Evolutionary conservation across 1,140 invertebrate genomes (phyloP).

Genomic region (Papilio xuthus): DNA sequence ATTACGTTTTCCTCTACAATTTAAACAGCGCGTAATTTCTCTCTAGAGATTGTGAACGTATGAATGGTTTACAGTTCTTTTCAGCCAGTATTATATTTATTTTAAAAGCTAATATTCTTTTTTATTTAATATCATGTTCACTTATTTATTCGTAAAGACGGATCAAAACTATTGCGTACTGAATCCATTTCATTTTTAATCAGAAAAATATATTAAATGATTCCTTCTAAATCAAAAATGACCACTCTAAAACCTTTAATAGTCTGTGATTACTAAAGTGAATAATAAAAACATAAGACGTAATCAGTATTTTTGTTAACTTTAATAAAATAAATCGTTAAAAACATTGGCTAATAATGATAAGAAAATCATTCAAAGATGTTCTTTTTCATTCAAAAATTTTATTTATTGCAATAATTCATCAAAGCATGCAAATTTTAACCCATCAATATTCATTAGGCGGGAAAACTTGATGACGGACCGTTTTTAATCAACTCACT

Average conservation of each 20-base stretch:
- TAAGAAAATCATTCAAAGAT: not conserved
- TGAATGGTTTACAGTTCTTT: constrained; percentile 2
- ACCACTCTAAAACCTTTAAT: too few species aligned
- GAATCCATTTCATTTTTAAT: too few species aligned
- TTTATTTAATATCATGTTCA: not conserved
- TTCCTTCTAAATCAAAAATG: too few species aligned
- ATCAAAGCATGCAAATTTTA: constrained; percentile 20
- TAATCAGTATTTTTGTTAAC: too few species aligned
- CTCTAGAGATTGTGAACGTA: not conserved
- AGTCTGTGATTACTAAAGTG: too few species aligned
- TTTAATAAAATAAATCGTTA: not conserved
- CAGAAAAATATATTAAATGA: too few species aligned
- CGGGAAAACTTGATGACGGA: constrained; percentile 17
- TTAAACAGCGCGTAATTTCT: not conserved
- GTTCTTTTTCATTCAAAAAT: constrained; percentile 2
- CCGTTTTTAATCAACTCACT: constrained; percentile 18
- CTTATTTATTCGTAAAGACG: not conserved
- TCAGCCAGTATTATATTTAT: not conserved
- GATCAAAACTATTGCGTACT: too few species aligned
- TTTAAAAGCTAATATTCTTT: not conserved
- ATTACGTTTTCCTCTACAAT: not conserved
- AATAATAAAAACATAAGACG: too few species aligned
- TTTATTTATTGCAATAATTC: constrained; percentile 5
- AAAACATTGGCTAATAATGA: not conserved
- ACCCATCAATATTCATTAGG: constrained; percentile 32